Conservation (phyloP, 2,113 vertebrate genomes). For the Gymnogyps californianus region DNA sequence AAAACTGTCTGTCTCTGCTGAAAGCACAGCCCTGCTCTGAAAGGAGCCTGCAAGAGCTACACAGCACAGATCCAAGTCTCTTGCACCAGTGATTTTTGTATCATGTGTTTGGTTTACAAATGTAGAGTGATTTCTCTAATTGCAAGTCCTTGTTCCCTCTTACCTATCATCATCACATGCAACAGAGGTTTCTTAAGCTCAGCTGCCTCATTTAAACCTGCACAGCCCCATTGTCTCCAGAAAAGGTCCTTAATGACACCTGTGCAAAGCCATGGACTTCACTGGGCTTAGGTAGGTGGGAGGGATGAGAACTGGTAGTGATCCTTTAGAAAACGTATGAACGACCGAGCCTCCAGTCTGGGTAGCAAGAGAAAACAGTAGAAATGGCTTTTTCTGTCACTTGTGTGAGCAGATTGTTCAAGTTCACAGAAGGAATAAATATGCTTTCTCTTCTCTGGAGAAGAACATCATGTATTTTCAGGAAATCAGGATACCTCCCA, state of each 20-base stretch:
- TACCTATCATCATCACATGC: neutral
- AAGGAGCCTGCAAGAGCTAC: neutral
- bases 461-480: conserved; percentile 30
- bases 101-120: neutral
- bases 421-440: conserved; percentile 27
- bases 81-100: neutral
- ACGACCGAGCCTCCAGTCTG: neutral
- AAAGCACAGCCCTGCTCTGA: conserved; percentile 1
- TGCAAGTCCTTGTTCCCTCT: neutral
- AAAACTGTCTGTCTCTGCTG: neutral
- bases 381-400: conserved; percentile 11
- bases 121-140: neutral
- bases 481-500: neutral
- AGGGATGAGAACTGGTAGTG: neutral
- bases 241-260: neutral
- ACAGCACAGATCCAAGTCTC: neutral
- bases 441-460: conserved; percentile 1
- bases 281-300: neutral
- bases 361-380: neutral
- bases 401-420: neutral
- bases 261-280: neutral
- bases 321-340: neutral
- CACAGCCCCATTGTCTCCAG: neutral
- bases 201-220: neutral
- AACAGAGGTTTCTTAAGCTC: neutral